Evolutionary conservation across 2,113 vertebrate genomes (phyloP).

Genomic region (Ranitomeya variabilis): DNA sequence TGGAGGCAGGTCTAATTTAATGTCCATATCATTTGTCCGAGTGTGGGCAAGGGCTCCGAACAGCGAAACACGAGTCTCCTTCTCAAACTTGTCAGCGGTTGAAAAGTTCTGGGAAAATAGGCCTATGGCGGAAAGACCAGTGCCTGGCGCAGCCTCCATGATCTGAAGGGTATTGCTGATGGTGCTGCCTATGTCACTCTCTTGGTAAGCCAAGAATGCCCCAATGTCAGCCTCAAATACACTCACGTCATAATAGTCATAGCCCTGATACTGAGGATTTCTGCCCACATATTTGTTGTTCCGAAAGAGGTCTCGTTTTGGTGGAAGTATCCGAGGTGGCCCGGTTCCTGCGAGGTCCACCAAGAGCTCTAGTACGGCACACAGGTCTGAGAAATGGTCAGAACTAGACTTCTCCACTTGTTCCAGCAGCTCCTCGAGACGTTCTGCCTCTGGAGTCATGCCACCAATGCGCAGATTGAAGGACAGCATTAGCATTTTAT

Average conservation of each 20-base stretch:
- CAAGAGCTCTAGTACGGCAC: conserved; percentile 82
- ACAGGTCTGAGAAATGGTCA: conserved; percentile 71
- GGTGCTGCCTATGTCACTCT: conserved; percentile 74
- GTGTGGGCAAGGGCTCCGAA: conserved; percentile 93
- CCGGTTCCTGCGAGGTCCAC: conserved; percentile 86
- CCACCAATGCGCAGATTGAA: conserved; percentile 89
- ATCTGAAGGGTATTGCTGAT: conserved; percentile 76
- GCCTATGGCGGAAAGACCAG: conserved; percentile 79
- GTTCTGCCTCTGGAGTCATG: conserved; percentile 82
- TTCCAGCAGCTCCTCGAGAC: conserved; percentile 83
- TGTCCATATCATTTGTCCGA: conserved; percentile 87
- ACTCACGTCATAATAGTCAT: conserved; percentile 84
- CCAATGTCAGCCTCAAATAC: conserved; percentile 81
- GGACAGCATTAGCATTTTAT: conserved; percentile 91
- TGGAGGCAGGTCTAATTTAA: conserved; percentile 88
- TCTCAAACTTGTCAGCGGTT: conserved; percentile 84
- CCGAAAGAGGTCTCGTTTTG: conserved; percentile 82
- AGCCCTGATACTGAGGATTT: conserved; percentile 77
- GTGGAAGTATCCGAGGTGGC: conserved; percentile 75
- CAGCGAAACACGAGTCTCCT: conserved; percentile 84
- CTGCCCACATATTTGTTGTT: conserved; percentile 80
- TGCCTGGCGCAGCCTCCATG: conserved; percentile 87
- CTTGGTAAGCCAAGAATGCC: conserved; percentile 78
- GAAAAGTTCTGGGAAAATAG: conserved; percentile 67
- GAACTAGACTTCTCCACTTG: conserved; percentile 68